These are phyloP conservation scores for Brachionus sp. DNA, from an alignment of 1,140 invertebrate genomes.

Conservation along the genomic window DNA sequence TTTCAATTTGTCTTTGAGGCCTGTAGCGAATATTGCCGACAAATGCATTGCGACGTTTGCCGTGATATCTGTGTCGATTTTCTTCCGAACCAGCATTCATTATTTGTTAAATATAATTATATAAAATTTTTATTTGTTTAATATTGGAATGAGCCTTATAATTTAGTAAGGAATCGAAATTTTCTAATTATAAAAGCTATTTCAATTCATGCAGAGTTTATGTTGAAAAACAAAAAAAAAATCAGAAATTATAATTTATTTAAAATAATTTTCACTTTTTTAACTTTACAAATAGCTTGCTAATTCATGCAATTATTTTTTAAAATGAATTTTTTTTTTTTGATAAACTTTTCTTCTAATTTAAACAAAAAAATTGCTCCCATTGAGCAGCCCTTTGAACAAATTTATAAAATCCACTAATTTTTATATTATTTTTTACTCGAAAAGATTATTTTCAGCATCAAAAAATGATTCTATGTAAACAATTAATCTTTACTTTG, in stretches of 20 bases:
- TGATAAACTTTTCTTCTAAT: neutral
- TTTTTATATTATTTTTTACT: too few relatives aligned
- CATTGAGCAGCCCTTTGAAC: neutral
- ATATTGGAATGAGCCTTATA: neutral
- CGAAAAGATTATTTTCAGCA: neutral
- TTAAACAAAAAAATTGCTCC: neutral
- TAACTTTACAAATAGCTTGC: neutral
- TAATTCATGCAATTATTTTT: neutral
- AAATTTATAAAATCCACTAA: too few relatives aligned
- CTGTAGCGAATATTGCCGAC: slow-evolving; percentile 15
- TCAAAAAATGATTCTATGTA: neutral
- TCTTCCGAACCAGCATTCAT: neutral
- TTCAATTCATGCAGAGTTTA: neutral
- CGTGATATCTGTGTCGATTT: slow-evolving; percentile 3
- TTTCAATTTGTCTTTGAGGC: neutral
- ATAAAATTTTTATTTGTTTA: neutral
- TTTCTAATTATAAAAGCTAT: neutral
- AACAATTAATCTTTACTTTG: neutral
- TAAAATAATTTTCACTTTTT: neutral
- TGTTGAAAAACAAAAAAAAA: neutral
- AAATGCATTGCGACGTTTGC: slow-evolving; percentile 38
- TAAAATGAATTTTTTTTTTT: neutral
- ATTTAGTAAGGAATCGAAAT: neutral
- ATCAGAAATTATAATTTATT: neutral
- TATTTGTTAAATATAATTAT: neutral